These are phyloP conservation scores for Hippasteria phrygiana DNA, from an alignment of 53 echinoderm and acorn worm species.

Conservation along the genomic window DNA sequence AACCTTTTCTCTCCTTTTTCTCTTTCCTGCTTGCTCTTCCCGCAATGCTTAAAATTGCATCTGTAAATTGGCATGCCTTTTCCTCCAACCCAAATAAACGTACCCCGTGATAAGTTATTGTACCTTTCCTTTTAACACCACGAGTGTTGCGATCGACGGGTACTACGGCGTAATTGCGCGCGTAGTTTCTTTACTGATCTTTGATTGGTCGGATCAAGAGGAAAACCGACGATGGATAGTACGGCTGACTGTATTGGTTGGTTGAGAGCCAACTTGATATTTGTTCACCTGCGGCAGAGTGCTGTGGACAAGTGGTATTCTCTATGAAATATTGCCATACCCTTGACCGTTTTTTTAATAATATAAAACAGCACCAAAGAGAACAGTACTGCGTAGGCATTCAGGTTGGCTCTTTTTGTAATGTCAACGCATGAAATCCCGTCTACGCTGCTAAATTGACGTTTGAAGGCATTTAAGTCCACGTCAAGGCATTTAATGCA, in stretches of 20 bases:
- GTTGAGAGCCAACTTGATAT: conserved; percentile 6
- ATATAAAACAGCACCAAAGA: background rate
- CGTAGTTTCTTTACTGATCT: background rate
- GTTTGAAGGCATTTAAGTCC: too few species aligned
- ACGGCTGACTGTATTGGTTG: conserved; percentile 15
- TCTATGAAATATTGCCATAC: background rate
- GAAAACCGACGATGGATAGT: background rate
- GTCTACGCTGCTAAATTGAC: too few species aligned
- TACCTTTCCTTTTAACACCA: background rate
- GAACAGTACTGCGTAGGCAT: background rate
- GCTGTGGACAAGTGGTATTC: conserved; percentile 32
- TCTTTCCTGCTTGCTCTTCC: background rate
- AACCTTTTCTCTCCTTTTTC: background rate
- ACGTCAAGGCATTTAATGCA: too few species aligned
- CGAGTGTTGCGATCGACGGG: background rate
- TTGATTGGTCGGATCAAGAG: background rate
- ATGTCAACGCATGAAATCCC: too few species aligned
- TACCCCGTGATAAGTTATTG: background rate
- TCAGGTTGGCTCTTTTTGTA: background rate
- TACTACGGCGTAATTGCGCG: background rate
- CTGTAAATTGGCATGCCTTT: background rate
- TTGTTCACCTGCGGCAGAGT: conserved; percentile 45
- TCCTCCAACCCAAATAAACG: background rate
- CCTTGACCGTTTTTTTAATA: background rate
- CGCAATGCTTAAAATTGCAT: background rate